A percentile compares a stretch with the other conserved stretches of the same genome.
Evolutionary conservation across 2,888 invertebrate species (phyloP).

Genomic region (Brachycybe producta): DNA sequence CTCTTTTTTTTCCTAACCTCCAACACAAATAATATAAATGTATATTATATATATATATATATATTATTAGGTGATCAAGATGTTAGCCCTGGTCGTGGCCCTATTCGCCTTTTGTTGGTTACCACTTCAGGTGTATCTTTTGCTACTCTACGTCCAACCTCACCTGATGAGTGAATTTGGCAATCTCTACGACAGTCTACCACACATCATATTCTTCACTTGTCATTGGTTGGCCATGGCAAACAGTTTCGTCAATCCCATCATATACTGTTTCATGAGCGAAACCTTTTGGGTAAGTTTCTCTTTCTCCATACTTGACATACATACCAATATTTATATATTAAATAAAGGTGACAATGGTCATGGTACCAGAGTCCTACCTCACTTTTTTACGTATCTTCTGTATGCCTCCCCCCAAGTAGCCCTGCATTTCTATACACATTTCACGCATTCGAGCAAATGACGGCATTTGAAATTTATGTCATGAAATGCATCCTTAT

Average conservation of each 20-base stretch:
- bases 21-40: constrained; percentile 11
- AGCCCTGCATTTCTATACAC: too few species aligned
- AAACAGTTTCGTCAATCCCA: constrained; percentile 27
- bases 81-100: constrained; percentile 75
- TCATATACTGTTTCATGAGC: constrained; percentile 30
- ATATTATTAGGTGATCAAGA: constrained; percentile 64
- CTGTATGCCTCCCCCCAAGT: too few species aligned
- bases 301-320: too few species aligned
- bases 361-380: too few species aligned
- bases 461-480: too few species aligned
- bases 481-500: too few species aligned
- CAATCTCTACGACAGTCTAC: neutral
- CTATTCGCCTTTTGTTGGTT: constrained; percentile 77
- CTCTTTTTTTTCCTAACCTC: too few species aligned
- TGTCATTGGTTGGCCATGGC: constrained; percentile 21
- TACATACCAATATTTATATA: too few species aligned
- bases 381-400: too few species aligned
- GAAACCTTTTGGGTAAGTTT: constrained; percentile 26
- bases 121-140: constrained; percentile 58
- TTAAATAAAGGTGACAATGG: too few species aligned
- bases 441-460: too few species aligned
- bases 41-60: too few species aligned
- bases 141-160: constrained; percentile 24
- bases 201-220: constrained; percentile 22
- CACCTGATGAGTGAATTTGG: constrained; percentile 19